Evolutionary conservation across 2,113 vertebrate genomes (phyloP).

Genomic region (Rana temporaria): DNA sequence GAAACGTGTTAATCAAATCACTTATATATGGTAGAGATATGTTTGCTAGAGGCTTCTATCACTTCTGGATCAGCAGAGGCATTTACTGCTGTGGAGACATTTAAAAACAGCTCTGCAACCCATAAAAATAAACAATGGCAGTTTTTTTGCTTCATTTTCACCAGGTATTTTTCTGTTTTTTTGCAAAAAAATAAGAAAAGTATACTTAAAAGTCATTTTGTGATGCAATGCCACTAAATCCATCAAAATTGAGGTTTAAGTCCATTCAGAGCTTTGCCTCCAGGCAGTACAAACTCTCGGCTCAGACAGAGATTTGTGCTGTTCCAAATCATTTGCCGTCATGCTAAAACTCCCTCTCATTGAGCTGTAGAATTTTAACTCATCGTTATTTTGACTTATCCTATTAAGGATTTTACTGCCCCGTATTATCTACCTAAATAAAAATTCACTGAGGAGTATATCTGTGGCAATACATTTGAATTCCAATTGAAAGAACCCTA

Average conservation of each 20-base stretch:
- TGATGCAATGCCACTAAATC: neutral
- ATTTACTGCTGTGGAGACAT: neutral
- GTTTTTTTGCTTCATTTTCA: neutral
- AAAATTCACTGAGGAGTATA: constrained; percentile 61
- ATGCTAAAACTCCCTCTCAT: constrained; percentile 56
- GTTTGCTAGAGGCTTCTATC: neutral
- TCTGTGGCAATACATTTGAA: constrained; percentile 43
- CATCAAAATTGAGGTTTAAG: neutral
- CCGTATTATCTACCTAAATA: constrained; percentile 61
- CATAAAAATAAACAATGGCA: neutral
- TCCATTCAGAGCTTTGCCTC: constrained; percentile 45
- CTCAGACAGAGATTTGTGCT: constrained; percentile 51
- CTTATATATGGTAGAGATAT: constrained; percentile 36
- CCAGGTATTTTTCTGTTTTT: neutral
- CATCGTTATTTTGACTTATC: constrained; percentile 57
- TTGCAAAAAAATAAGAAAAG: neutral
- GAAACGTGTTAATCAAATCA: constrained; percentile 53
- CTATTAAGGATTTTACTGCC: constrained; percentile 61
- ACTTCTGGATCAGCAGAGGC: constrained; percentile 9
- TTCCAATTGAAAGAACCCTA: constrained; percentile 24
- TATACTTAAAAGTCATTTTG: neutral
- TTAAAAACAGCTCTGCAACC: neutral
- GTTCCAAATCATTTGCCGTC: neutral
- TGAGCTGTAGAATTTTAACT: constrained; percentile 56
- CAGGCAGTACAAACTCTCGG: constrained; percentile 59